Evolutionary conservation across 37 sponge, comb jelly and placozoan genomes (phyloP).

Genomic region (Halisarca cf. caerulea): DNA sequence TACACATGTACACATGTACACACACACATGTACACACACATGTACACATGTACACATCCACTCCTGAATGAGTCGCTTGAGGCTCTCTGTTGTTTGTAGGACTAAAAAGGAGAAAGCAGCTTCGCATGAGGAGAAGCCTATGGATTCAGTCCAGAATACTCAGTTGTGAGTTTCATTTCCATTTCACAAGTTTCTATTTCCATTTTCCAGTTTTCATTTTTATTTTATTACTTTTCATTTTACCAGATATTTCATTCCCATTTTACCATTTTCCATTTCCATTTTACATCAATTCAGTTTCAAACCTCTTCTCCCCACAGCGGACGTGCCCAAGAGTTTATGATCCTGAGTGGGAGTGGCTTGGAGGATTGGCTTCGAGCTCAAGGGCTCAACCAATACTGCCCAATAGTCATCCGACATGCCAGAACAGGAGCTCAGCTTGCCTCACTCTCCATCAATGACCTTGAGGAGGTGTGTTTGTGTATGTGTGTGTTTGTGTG

Average conservation of each 20-base stretch:
- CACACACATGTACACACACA: background rate
- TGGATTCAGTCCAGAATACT: background rate
- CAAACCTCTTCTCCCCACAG: background rate
- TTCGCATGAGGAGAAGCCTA: background rate
- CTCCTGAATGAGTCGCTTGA: too few relatives aligned
- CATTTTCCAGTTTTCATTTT: too few relatives aligned
- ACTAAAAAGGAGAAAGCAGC: background rate
- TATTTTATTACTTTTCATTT: too few relatives aligned
- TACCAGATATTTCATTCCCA: background rate
- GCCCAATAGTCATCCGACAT: slow-evolving; percentile 27
- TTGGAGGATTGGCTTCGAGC: slow-evolving; percentile 63
- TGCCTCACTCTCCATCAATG: background rate
- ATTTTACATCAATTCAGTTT: background rate
- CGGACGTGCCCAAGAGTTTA: slow-evolving; percentile 28
- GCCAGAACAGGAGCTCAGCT: slow-evolving; percentile 14
- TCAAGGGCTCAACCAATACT: slow-evolving; percentile 72
- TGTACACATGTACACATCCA: background rate
- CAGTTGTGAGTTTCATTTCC: too few relatives aligned
- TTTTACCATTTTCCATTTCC: background rate
- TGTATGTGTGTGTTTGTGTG: too few relatives aligned
- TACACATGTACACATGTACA: too few relatives aligned
- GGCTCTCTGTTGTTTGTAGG: background rate
- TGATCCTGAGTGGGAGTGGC: background rate
- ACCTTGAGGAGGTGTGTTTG: slow-evolving; percentile 6
- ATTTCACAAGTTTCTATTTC: too few relatives aligned